Evolutionary conservation across 1,140 invertebrate species (phyloP), one percentile per base, ranked within the genome.

Genomic region (Luehdorfia chinensis): DNA sequence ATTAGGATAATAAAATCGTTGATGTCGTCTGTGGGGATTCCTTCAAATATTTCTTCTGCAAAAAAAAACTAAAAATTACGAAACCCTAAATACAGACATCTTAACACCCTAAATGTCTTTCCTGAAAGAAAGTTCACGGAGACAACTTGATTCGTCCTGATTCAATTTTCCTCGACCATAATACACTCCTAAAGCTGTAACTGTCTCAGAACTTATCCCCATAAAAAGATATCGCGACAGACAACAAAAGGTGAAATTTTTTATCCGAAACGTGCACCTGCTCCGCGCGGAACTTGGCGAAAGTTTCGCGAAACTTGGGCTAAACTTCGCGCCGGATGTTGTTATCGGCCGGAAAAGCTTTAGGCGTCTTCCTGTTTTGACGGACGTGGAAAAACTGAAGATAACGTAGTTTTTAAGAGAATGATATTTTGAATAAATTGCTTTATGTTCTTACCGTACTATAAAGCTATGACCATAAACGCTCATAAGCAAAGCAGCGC

Each of bases 241-340:
- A 46, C 57, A 45, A 69, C 60, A 67, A 71, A 65, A 75, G 72
- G 69, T 73, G 65, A 50, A 54, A 64, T 53, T 73, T 70, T 75
- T 73, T 70, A 68, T 73, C 66, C 69, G 59, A 65, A 60, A 51
- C 49, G 50, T 58, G 55, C 69, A 69, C 66, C 69, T 73, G 69
- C 63, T 72, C 45, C 55, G 57, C 21, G 28, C 50, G 36, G 59
- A 71, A 64, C 58, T 75, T 57, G 28, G 11, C 12, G 50, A 58
- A 77, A 78, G 47, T 77, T 79, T 59, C 16, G 9, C 37, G 31
- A 50, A 71, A 66, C 51, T 73, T 60, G 19, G 12, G 18, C 50
- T 39, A 71, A 84, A 52, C 68, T 79, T 60, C 33, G 43, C n/a
- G 11, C 55, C 78, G 79, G 55, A 78, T 55, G 25, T 43, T 57